phyloP scores from a whole-genome alignment of 2,797 vertebrate species.

The Mycteria americana region DNA sequence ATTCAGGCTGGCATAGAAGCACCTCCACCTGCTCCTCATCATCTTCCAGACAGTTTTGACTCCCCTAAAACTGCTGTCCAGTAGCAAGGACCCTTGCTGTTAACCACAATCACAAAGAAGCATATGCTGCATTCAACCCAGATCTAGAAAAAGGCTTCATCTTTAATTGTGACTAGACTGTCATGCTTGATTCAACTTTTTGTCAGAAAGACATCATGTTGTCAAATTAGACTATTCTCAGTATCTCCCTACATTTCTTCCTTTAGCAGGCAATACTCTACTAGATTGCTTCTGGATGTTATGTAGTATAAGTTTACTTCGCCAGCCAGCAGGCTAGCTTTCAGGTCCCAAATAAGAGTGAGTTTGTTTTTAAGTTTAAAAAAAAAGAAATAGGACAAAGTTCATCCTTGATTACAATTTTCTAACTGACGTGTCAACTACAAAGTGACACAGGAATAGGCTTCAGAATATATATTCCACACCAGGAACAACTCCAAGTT shows the following conservation, averaged over 20 bases:
- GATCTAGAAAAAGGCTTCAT: background rate
- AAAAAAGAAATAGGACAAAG: background rate
- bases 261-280: background rate
- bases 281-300: background rate
- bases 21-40: background rate
- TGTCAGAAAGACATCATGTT: background rate
- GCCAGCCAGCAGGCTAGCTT: background rate
- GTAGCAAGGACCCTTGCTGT: background rate
- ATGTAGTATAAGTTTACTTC: background rate
- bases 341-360: background rate
- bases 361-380: background rate
- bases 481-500: background rate
- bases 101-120: background rate
- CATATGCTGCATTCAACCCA: background rate
- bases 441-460: background rate
- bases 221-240: background rate
- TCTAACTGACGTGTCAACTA: background rate
- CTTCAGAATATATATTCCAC: background rate
- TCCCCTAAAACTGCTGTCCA: background rate
- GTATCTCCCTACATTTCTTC: background rate
- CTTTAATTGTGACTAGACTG: background rate
- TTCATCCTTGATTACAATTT: background rate
- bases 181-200: background rate
- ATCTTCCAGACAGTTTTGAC: background rate
- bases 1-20: background rate